Conservation (phyloP, 2,797 vertebrate species). For the Cryptoblepharus egeriae region DNA sequence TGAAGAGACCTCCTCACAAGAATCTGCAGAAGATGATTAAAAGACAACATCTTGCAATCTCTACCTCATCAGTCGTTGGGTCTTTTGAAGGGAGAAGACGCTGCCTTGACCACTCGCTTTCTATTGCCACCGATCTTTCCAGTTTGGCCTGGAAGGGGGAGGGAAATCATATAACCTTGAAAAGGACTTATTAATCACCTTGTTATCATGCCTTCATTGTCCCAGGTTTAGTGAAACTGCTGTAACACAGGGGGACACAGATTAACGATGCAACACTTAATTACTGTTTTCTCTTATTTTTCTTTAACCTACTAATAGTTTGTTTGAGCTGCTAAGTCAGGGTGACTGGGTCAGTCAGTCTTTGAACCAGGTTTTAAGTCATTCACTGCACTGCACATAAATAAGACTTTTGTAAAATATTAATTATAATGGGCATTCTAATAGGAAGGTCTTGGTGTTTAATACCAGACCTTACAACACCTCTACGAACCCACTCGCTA, state of each 20-base stretch:
- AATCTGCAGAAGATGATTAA: slow-evolving; percentile 89
- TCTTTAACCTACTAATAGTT: slow-evolving; percentile 83
- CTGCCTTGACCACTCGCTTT: slow-evolving; percentile 94
- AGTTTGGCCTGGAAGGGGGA: slow-evolving; percentile 76
- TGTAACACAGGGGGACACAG: slow-evolving; percentile 84
- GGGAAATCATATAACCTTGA: slow-evolving; percentile 79
- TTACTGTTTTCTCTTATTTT: slow-evolving; percentile 78
- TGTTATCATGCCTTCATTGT: slow-evolving; percentile 80
- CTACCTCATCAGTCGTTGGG: slow-evolving; percentile 97
- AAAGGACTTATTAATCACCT: slow-evolving; percentile 82
- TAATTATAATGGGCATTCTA: slow-evolving; percentile 75
- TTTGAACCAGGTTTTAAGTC: slow-evolving; percentile 76
- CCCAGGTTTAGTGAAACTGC: slow-evolving; percentile 86
- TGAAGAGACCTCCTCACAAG: slow-evolving; percentile 87
- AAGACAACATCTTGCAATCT: slow-evolving; percentile 81
- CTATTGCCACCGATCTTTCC: slow-evolving; percentile 84
- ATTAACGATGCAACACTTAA: slow-evolving; percentile 82
- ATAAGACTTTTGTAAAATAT: slow-evolving; percentile 71
- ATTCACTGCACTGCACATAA: slow-evolving; percentile 78
- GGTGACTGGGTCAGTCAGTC: slow-evolving; percentile 76
- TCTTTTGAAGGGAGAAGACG: slow-evolving; percentile 92
- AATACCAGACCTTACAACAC: slow-evolving; percentile 63
- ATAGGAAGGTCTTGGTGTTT: slow-evolving; percentile 69
- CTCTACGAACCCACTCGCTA: slow-evolving; percentile 70
- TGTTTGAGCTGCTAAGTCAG: slow-evolving; percentile 79